Percentiles rank a stretch among this genome's conserved stretches.
phyloP scores from a whole-genome alignment of 2,113 vertebrate genomes.

The Pelecanoides urinatrix region DNA sequence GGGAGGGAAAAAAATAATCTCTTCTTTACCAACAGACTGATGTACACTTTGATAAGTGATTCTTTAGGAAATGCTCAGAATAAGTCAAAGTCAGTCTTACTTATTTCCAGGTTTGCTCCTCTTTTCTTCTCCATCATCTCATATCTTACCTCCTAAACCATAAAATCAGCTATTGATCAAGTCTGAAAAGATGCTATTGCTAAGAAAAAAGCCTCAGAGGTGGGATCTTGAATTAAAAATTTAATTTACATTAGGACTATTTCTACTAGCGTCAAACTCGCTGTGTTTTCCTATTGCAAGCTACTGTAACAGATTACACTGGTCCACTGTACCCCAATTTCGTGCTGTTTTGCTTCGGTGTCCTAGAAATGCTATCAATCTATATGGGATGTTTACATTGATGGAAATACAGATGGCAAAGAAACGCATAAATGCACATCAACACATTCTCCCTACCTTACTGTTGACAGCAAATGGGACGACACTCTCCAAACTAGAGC shows the following conservation, averaged over 20 bases:
- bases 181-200: background rate
- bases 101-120: background rate
- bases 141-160: background rate
- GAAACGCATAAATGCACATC: background rate
- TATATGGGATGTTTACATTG: background rate
- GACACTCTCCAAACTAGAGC: background rate
- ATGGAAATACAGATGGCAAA: background rate
- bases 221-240: background rate
- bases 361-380: background rate
- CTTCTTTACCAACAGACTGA: background rate
- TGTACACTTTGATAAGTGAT: background rate
- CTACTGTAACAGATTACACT: background rate
- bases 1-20: fast-evolving
- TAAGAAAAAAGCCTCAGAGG: background rate
- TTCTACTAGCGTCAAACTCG: background rate
- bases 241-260: background rate
- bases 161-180: background rate
- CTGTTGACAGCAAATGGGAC: background rate
- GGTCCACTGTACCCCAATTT: background rate
- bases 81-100: background rate
- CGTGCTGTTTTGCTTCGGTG: background rate
- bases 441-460: background rate
- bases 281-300: background rate
- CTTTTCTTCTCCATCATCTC: background rate
- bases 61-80: background rate